Evolutionary conservation across 1,140 invertebrate genomes (phyloP).

Genomic region (Carposina sasakii): DNA sequence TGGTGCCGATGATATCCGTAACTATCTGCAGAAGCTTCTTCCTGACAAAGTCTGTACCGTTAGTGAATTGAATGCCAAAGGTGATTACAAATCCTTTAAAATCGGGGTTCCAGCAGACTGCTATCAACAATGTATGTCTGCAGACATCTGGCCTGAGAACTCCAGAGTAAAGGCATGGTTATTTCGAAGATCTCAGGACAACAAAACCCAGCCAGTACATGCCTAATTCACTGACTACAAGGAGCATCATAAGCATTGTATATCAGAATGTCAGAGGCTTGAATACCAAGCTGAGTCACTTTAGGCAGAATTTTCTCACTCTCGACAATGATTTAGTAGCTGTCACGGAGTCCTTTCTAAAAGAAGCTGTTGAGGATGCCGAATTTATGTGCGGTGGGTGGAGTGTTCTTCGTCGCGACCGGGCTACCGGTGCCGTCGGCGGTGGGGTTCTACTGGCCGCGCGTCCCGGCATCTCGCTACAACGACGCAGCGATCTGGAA

Average conservation of each 20-base stretch:
- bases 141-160: constrained; percentile 3
- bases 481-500: not conserved
- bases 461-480: not conserved
- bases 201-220: not conserved
- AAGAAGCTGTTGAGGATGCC: not conserved
- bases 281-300: not conserved
- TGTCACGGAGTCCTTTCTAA: not conserved
- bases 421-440: not conserved
- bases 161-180: constrained; percentile 2
- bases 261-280: constrained; percentile 8
- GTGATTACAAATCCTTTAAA: constrained; percentile 7
- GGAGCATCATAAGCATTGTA: not conserved
- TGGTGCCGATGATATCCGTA: not conserved
- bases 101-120: not conserved
- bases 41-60: not conserved
- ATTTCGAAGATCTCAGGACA: not conserved
- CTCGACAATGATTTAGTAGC: not conserved
- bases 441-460: not conserved
- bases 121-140: constrained; percentile 3
- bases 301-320: not conserved
- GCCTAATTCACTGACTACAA: not conserved
- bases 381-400: not conserved
- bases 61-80: constrained; percentile 1
- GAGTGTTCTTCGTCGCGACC: constrained; percentile 3
- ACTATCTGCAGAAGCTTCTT: not conserved